Base-by-base conservation (phyloP, 1,140 invertebrate species). In the Apis laboriosa region DNA sequence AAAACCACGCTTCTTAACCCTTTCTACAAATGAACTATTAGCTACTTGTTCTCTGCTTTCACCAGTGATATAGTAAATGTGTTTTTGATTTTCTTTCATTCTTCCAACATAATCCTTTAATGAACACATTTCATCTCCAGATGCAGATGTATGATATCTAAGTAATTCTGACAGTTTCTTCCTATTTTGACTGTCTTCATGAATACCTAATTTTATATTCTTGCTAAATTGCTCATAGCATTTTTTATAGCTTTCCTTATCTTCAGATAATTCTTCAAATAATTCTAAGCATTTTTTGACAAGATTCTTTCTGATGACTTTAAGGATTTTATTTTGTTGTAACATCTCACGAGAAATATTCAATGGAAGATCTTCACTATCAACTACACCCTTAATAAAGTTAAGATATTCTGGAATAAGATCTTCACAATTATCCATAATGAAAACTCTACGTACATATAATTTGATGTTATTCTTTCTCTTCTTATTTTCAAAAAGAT, bases 391-490 rank as follows among this genome's bases (percentile, higher is more conserved):
- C 93, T 97, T 98, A 88, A 99, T 97, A 95, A 99, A 99, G 95
- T 99, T 99, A 80, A 99, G 95, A 92, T 99, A 99, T 91, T 99
- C 98, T 0, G 99, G 99, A 91, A 99, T 99, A 21, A 99, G 95
- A 86, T 99, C 99, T 92, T 99, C 98, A 92, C 98, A 99, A 94
- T 99, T 99, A 94, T 99, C 99, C 98, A 99, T 99, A 93, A 99
- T 99, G 95, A 99, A 99, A 0, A 99, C 98, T 86, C 98, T 95
- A 75, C 99, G 95, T 1, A 99, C 99, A 90, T 99, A 99, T 89
- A 99, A 93, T 91, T 99, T 99, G 91, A 99, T 99, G 94, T 99
- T 99, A 94, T 99, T 99, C 95, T 99, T 99, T 91, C 97, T 97
- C 94, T 99, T 99, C 94, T 98, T 98, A 94, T 99, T 99, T 91